Evolutionary conservation across 2,888 invertebrate species (phyloP).

Genomic region (Cosmorhoe ocellata): DNA sequence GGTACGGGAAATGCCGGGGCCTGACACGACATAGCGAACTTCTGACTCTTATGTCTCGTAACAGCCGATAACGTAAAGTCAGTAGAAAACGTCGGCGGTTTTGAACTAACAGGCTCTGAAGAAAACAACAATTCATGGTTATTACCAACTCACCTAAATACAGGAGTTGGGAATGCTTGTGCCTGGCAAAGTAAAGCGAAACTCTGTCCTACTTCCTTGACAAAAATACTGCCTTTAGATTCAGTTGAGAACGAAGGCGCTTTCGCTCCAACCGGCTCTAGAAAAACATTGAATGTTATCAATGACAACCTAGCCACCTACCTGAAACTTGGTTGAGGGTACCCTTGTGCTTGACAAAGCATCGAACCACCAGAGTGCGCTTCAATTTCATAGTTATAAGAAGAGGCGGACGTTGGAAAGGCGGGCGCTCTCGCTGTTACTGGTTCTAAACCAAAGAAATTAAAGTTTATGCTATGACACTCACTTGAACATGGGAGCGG

Average conservation of each 20-base stretch:
- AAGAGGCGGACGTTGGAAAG: slow-evolving; percentile 76
- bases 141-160: slow-evolving; percentile 81
- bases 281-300: slow-evolving; percentile 33
- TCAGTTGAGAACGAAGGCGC: slow-evolving; percentile 84
- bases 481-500: slow-evolving; percentile 87
- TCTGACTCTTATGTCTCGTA: slow-evolving; percentile 78
- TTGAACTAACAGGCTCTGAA: slow-evolving; percentile 84
- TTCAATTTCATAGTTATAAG: slow-evolving; percentile 74
- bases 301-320: slow-evolving; percentile 54
- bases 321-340: slow-evolving; percentile 87
- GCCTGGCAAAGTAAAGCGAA: slow-evolving; percentile 85
- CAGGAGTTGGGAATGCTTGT: slow-evolving; percentile 84
- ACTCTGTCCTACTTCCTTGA: slow-evolving; percentile 78
- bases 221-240: slow-evolving; percentile 85
- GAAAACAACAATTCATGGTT: slow-evolving; percentile 48
- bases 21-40: slow-evolving; percentile 86
- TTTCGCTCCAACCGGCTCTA: slow-evolving; percentile 85
- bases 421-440: slow-evolving; percentile 77
- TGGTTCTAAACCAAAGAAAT: slow-evolving; percentile 69
- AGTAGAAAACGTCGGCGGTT: slow-evolving; percentile 83
- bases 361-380: slow-evolving; percentile 68
- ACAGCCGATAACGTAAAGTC: slow-evolving; percentile 84
- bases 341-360: slow-evolving; percentile 82
- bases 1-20: slow-evolving; percentile 88
- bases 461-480: slow-evolving; percentile 43